Base-by-base conservation (phyloP, 2,888 invertebrate species). In the Nezara viridula region DNA sequence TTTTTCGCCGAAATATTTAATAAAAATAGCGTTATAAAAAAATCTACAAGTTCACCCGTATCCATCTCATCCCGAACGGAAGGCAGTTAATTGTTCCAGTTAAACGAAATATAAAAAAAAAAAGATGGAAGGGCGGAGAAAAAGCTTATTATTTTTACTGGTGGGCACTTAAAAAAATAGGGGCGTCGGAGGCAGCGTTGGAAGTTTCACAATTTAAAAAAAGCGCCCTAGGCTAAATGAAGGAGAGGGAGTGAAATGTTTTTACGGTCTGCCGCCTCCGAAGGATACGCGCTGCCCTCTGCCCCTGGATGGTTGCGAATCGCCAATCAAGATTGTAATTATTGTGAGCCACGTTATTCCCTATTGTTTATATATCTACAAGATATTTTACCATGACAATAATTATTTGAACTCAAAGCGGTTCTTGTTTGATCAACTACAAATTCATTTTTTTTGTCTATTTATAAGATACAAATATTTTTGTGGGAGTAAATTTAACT, bases 171-270 rank as follows among this genome's bases (percentile, higher is more conserved):
- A 55, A 55, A 86, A 55, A 86, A 52, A 81, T 81, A 55, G 55
- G 86, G 86, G 86, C 47, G 86, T 86, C 27, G 86, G 32, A 52
- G 86, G 49, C 52, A 55, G 24, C 55, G 55, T n/a, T 86, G 55
- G 60, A 86, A 86, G 55, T 55, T 86, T 86, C 52, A 52, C 27
- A 86, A 81, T 44, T 81, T 81, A 86, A 86, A 86, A 86, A 50
- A 86, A 52, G n/a, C 40, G 55, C 86, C 86, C 37, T 40, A 52
- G 86, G 86, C 52, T 40, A 86, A 40, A 86, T 55, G 52, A 60
- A 86, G 86, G 60, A 50, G 86, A 55, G 86, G 86, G 50, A 86
- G 50, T 52, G 49, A 86, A 55, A 55, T 40, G 86, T 86, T 52
- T 86, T 86, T 86, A 50, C 52, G 86, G 37, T 37, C 44, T 21